These are phyloP conservation scores for Rhingia campestris DNA, from an alignment of 2,888 invertebrate genomes.

Conservation along the genomic window DNA sequence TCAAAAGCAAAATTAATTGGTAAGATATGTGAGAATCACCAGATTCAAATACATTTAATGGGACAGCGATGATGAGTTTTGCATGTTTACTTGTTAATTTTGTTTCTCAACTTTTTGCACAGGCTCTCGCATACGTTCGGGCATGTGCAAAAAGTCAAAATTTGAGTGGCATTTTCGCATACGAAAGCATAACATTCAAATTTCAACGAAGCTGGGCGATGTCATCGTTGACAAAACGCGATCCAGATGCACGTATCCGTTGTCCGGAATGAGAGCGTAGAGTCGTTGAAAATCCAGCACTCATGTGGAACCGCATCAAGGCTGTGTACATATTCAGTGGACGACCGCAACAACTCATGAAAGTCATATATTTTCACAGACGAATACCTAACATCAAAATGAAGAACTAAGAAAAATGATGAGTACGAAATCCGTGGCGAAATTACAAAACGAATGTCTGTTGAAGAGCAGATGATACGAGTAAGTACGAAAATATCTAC, in stretches of 20 bases:
- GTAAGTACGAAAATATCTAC: conserved; percentile 59
- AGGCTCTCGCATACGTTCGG: not conserved
- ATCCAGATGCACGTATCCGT: conserved; percentile 66
- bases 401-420: conserved; percentile 15
- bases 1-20: conserved; percentile 71
- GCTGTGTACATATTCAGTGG: conserved; percentile 41
- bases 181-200: conserved; percentile 38
- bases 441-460: conserved; percentile 20
- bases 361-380: conserved; percentile 46
- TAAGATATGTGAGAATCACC: conserved; percentile 60
- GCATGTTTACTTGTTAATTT: not conserved
- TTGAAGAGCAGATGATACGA: conserved; percentile 47
- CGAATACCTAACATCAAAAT: conserved; percentile 54
- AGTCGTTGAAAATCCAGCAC: conserved; percentile 49
- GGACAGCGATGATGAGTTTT: conserved; percentile 13
- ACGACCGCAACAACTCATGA: conserved; percentile 42
- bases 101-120: not conserved
- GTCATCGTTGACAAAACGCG: conserved; percentile 66
- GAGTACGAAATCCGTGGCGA: not conserved
- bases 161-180: conserved; percentile 38
- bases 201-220: conserved; percentile 48
- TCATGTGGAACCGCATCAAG: conserved; percentile 63
- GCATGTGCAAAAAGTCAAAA: conserved; percentile 26
- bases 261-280: conserved; percentile 9
- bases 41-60: conserved; percentile 39